Evolutionary conservation across 2,797 vertebrate genomes (phyloP).

Genomic region (Muscicapa striata): DNA sequence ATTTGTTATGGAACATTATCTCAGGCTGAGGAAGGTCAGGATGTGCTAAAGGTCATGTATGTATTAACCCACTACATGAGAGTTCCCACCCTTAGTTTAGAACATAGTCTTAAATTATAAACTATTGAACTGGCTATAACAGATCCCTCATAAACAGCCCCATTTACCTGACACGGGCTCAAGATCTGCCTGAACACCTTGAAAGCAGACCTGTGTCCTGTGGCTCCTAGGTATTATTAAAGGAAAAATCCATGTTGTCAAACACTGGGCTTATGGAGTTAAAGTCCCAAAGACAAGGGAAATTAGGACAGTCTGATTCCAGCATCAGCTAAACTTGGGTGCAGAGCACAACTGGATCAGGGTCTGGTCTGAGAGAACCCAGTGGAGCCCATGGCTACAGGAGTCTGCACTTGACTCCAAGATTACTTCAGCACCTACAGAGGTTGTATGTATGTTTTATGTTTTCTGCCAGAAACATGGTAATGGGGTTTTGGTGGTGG

Average conservation of each 20-base stretch:
- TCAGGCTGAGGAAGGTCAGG: conserved; percentile 68
- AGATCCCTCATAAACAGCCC: conserved; percentile 50
- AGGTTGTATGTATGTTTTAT: neutral
- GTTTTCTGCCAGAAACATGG: neutral
- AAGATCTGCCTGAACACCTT: neutral
- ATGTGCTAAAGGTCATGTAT: conserved; percentile 72
- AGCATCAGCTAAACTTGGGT: neutral
- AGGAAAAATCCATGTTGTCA: neutral
- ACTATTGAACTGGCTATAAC: conserved; percentile 15
- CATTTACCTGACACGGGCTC: conserved; percentile 9
- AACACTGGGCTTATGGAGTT: neutral
- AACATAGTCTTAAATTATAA: conserved; percentile 57
- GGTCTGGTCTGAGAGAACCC: neutral
- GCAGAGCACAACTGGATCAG: fast-evolving
- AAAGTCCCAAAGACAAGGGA: neutral
- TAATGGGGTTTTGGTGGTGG: neutral
- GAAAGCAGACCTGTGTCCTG: neutral
- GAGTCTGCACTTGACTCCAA: neutral
- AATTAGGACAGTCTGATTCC: fast-evolving
- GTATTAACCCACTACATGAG: conserved; percentile 64
- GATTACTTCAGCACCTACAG: neutral
- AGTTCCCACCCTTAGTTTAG: conserved; percentile 41
- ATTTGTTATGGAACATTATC: conserved; percentile 77
- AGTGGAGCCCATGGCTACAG: fast-evolving
- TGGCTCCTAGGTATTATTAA: neutral